Base-by-base conservation (phyloP, 2,888 invertebrate genomes). In the Agonum fuliginosum region DNA sequence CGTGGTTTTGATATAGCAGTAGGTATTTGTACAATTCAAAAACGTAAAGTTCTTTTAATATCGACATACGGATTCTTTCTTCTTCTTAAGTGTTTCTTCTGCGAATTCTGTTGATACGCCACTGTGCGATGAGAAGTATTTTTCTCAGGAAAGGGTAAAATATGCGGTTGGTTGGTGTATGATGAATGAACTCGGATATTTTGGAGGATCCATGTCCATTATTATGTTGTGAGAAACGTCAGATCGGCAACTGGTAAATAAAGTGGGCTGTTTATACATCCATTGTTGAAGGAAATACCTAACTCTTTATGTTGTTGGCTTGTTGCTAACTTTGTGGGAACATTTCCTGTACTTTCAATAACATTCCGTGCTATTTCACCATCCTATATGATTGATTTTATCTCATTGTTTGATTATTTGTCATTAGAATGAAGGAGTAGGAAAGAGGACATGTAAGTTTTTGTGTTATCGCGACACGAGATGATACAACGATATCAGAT, bases 181-280 rank as follows among this genome's bases (percentile, higher is more conserved):
- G 41, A 67, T 41, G 67, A 67, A 67, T 67, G 67, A 67, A 41
- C 27, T 34, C 8, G 58, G 30, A 30, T 46, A 46, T 62, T 62
- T 62, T 3, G 58, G 58, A 62, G 30, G 58, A 62, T 62, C 30
- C 34, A 27, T 30, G 30, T 62, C 58, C 58, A 62, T 62, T 62
- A 62, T 62, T 30, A 62, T 67, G 67, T 67, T 67, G 41, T 67
- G 67, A 41, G 67, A 67, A 67, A 67, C 67, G 67, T 41, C 67
- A 67, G 67, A 41, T 41, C 67, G 65, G 22, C 41, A 62, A 62
- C 34, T 14, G 58, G 58, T 30, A 62, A 62, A 62, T 62, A 62
- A 62, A 62, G 58, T 62, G 30, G 30, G 58, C 34, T 62, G 58
- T 62, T 14, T 62, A 62, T 62, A 62, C 27, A 14, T 27, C 30